Evolutionary conservation across 2,797 vertebrate species (phyloP).

Genomic region (Coluber constrictor): DNA sequence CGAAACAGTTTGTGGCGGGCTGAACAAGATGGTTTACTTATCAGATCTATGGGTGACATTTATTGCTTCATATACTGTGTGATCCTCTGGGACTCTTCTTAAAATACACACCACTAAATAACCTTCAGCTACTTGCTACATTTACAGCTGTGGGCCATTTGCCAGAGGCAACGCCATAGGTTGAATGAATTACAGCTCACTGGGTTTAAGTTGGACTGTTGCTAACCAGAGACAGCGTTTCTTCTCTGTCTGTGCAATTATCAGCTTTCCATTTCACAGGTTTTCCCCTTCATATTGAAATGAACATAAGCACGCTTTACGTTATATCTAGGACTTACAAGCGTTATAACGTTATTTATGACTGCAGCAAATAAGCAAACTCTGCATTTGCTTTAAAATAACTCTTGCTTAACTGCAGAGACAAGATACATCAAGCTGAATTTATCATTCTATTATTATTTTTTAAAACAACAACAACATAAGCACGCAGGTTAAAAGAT

Average conservation of each 20-base stretch:
- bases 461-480: not conserved
- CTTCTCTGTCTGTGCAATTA: not conserved
- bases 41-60: constrained; percentile 38
- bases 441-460: not conserved
- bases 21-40: constrained; percentile 44
- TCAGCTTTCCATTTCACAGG: not conserved
- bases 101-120: constrained; percentile 51
- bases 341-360: not conserved
- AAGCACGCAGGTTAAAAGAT: not conserved
- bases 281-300: not conserved
- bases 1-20: constrained; percentile 15
- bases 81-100: constrained; percentile 33
- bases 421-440: not conserved
- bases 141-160: constrained; percentile 20
- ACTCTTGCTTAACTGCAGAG: not conserved
- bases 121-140: constrained; percentile 30
- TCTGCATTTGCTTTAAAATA: not conserved
- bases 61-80: constrained; percentile 44
- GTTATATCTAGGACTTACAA: constrained; percentile 12
- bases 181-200: constrained; percentile 32
- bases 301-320: not conserved
- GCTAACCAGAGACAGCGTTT: not conserved
- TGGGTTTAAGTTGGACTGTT: constrained; percentile 24
- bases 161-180: constrained; percentile 19
- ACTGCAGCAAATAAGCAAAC: constrained; percentile 10